Evolutionary conservation across 2,113 vertebrate species (phyloP).

Genomic region (Campylorhamphus procurvoides): DNA sequence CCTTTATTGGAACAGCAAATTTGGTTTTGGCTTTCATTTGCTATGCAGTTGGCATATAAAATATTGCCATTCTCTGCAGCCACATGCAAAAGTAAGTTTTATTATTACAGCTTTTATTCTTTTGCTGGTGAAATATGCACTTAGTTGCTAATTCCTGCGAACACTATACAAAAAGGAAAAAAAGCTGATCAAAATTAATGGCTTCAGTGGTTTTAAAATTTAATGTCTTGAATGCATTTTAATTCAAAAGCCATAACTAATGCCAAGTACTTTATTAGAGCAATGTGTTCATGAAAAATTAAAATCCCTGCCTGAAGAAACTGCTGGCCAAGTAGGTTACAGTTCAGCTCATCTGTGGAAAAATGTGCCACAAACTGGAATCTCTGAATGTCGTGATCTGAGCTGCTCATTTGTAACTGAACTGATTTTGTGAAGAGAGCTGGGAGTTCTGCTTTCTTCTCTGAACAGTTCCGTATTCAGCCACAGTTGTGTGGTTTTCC

Average conservation of each 20-base stretch:
- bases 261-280: conserved; percentile 67
- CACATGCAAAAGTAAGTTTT: conserved; percentile 9
- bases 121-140: conserved; percentile 43
- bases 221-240: conserved; percentile 69
- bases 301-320: conserved; percentile 43
- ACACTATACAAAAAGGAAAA: not conserved
- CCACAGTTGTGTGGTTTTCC: not conserved
- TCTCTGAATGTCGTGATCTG: not conserved
- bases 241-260: conserved; percentile 72
- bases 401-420: not conserved
- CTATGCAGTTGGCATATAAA: conserved; percentile 35
- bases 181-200: conserved; percentile 52
- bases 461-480: not conserved
- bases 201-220: conserved; percentile 58
- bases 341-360: conserved; percentile 32
- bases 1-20: not conserved
- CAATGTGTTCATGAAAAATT: conserved; percentile 57
- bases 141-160: conserved; percentile 32
- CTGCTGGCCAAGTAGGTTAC: conserved; percentile 50
- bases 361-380: conserved; percentile 19
- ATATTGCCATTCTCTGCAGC: conserved; percentile 3
- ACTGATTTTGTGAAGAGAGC: not conserved
- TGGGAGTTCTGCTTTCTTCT: not conserved
- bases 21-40: conserved; percentile 40
- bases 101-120: conserved; percentile 17